These are phyloP conservation scores for Platynereis dumerilii DNA, from an alignment of 2,888 invertebrate genomes.

Conservation along the genomic window DNA sequence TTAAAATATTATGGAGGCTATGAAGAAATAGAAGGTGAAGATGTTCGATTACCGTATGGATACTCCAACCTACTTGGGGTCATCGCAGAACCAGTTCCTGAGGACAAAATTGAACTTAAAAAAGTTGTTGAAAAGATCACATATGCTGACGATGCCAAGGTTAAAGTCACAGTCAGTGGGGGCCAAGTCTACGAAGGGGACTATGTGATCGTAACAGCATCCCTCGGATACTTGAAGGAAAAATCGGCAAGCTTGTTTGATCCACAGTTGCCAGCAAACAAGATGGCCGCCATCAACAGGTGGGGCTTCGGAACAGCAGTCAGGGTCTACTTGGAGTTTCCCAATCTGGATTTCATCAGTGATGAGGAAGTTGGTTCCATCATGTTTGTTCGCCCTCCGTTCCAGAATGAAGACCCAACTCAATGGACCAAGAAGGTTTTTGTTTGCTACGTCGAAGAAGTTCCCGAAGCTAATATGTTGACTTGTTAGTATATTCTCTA, in stretches of 20 bases:
- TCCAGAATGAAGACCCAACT: too few relatives aligned
- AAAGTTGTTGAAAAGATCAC: neutral
- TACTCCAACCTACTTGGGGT: neutral
- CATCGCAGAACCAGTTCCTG: neutral
- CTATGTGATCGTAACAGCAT: constrained; percentile 79
- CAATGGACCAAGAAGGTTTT: too few relatives aligned
- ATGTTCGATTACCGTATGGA: neutral
- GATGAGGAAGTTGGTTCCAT: too few relatives aligned
- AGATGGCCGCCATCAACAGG: constrained; percentile 73
- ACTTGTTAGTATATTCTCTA: too few relatives aligned
- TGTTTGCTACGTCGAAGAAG: too few relatives aligned
- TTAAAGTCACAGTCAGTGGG: too few relatives aligned
- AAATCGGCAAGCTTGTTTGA: constrained; percentile 74
- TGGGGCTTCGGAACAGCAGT: constrained; percentile 78
- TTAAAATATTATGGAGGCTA: neutral
- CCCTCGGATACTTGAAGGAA: constrained; percentile 80
- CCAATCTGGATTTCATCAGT: neutral
- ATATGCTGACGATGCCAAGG: too few relatives aligned
- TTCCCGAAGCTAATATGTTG: too few relatives aligned
- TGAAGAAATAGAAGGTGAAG: neutral
- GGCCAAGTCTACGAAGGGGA: constrained; percentile 67
- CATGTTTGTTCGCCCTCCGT: too few relatives aligned
- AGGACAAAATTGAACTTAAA: neutral
- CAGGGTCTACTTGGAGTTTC: constrained; percentile 80
- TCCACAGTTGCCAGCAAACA: constrained; percentile 74